Conservation (phyloP, 2,888 invertebrate genomes). For the Pseudanteris insignis region DNA sequence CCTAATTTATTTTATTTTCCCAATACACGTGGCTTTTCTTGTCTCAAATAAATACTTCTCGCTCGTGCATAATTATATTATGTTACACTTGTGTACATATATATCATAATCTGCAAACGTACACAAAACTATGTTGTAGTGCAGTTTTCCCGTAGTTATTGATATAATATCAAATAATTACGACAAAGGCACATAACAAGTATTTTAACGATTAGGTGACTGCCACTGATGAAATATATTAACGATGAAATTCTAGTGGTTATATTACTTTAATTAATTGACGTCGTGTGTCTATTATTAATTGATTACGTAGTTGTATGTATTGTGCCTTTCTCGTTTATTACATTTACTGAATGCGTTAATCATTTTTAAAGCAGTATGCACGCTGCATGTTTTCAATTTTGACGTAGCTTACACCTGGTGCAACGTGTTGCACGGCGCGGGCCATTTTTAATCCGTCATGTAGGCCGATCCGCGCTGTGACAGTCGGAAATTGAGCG, state of each 20-base stretch:
- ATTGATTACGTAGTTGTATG: no score
- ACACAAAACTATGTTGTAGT: slow-evolving; percentile 35
- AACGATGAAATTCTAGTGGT: no score
- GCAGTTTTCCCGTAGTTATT: slow-evolving; percentile 29
- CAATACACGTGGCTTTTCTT: slow-evolving; percentile 37
- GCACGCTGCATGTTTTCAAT: slow-evolving; percentile 48
- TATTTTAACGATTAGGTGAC: no score
- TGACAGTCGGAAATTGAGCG: no score
- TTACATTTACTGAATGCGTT: slow-evolving; percentile 39
- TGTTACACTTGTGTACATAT: slow-evolving; percentile 14
- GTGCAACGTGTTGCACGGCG: slow-evolving; percentile 49
- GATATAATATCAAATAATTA: slow-evolving; percentile 21
- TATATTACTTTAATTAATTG: no score
- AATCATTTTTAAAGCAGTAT: slow-evolving; percentile 45
- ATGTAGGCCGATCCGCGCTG: no score
- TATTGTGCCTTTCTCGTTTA: slow-evolving; percentile 27
- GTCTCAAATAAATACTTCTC: slow-evolving; percentile 23
- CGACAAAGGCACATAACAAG: slow-evolving; percentile 18
- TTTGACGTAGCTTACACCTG: slow-evolving; percentile 46
- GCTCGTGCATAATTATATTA: slow-evolving; percentile 24
- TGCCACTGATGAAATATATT: no score
- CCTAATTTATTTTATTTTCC: slow-evolving; percentile 17
- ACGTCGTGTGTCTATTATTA: no score
- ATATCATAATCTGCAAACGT: slow-evolving; percentile 2
- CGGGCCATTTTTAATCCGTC: slow-evolving; percentile 43